Percentiles rank a stretch among this genome's conserved stretches.
phyloP scores from a whole-genome alignment of 2,113 vertebrate species.

The Triplophysa rosa region DNA sequence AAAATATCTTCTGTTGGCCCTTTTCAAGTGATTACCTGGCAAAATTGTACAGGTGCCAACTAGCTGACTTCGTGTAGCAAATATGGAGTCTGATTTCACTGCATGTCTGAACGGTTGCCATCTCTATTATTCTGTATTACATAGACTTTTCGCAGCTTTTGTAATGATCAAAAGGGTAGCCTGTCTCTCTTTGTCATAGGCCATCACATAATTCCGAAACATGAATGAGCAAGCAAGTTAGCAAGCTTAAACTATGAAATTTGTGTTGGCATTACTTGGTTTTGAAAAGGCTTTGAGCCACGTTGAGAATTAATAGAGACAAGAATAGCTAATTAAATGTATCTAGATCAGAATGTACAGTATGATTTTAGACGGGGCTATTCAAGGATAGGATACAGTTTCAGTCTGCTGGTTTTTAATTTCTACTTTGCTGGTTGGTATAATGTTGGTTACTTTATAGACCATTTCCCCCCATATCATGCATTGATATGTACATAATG shows the following conservation, averaged over 20 bases:
- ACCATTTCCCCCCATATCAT: too few relatives aligned
- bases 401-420: background rate
- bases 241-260: conserved; percentile 5
- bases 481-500: too few relatives aligned
- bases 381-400: conserved; percentile 2
- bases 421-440: background rate
- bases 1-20: too few relatives aligned
- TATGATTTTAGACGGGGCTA: background rate
- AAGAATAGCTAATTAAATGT: conserved; percentile 11
- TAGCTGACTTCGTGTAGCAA: background rate
- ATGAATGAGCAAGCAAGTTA: conserved; percentile 15
- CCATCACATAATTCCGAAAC: background rate
- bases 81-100: background rate
- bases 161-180: conserved; percentile 2
- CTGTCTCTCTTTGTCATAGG: background rate
- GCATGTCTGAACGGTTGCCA: background rate
- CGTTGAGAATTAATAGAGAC: background rate
- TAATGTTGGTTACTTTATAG: background rate
- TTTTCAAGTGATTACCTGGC: too few relatives aligned
- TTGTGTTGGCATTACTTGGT: background rate
- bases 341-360: conserved; percentile 1
- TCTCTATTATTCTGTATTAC: conserved; percentile 2
- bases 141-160: background rate
- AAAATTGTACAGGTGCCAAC: background rate
- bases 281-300: background rate